Base-by-base conservation (phyloP, 1,140 invertebrate genomes). In the Penaeus japonicus region DNA sequence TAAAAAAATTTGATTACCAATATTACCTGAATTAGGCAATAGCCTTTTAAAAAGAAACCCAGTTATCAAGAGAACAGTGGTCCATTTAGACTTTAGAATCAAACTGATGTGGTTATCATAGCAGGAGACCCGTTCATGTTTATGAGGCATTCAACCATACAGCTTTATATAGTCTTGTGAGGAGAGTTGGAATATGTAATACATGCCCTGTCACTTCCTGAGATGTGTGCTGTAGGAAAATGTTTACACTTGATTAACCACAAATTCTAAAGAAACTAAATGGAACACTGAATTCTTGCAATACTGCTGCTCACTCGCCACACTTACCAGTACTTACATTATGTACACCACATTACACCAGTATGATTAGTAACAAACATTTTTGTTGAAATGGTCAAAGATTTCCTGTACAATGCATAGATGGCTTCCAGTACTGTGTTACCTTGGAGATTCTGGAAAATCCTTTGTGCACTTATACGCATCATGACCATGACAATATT, bases 201-300 rank as follows among this genome's bases (percentile, higher is more conserved):
- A 88, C 83, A 88, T 88, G 87, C 87, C 87, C 87, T 88, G 87
- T 88, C 81, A 83, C 87, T 88, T 88, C 87, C 87, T 88, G 87
- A 88, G 87, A 83, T 88, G 57, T 84, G 87, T 83, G 87, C 87
- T 83, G 80, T 82, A 87, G 70, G 54, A 88, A 88, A 88, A 59
- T 27, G 30, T 88, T 78, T 88, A 77, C 62, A 35, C 81, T 53
- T 78, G 30, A 88, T 59, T 70, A 75, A 73, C 75, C 70, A 80
- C 83, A 65, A 54, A 83, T 82, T 75, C 83, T 59, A 55, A 88
- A 87, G 73, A 55, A 54, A 15, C 81, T 88, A 88, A 78, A 27
- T 88, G 87, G 81, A 88, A 88, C 81, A 88, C 87, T 83, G 81
- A 57, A 88, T 78, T 81, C 70, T 88, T 77, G 77, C 78, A n/a